phyloP scores from a whole-genome alignment of 2,888 invertebrate species.

The Athripsodes cinereus region DNA sequence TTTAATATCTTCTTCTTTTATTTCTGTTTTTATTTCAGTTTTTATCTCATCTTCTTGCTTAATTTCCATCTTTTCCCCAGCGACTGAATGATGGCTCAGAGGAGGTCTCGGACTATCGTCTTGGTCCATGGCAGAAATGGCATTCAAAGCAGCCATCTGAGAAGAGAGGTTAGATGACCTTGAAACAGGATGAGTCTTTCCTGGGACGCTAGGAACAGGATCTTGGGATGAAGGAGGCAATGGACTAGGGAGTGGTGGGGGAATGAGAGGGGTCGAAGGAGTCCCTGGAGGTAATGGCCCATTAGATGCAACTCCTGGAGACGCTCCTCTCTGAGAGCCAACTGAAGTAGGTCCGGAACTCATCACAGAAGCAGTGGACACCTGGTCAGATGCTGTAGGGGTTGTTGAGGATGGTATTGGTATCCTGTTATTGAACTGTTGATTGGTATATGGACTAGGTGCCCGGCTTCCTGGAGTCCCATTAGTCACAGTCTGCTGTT shows the following conservation, averaged over 20 bases:
- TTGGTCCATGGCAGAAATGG: slow-evolving; percentile 59
- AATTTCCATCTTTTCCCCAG: slow-evolving; percentile 58
- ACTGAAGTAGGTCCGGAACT: slow-evolving; percentile 39
- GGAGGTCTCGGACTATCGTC: slow-evolving; percentile 58
- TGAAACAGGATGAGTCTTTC: slow-evolving; percentile 41
- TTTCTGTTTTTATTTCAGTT: slow-evolving; percentile 54
- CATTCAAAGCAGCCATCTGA: slow-evolving; percentile 67
- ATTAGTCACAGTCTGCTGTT: slow-evolving; percentile 33
- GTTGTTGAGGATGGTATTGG: slow-evolving; percentile 47
- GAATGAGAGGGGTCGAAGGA: slow-evolving; percentile 55
- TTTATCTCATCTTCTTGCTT: slow-evolving; percentile 63
- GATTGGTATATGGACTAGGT: slow-evolving; percentile 53
- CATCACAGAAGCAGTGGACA: slow-evolving; percentile 32
- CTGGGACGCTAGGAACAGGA: slow-evolving; percentile 27
- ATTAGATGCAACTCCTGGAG: slow-evolving; percentile 36
- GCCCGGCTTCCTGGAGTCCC: slow-evolving; percentile 38
- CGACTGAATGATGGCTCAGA: slow-evolving; percentile 33
- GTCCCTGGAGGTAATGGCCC: slow-evolving; percentile 49
- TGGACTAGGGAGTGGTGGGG: slow-evolving; percentile 55
- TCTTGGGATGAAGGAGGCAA: slow-evolving; percentile 44
- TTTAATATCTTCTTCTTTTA: slow-evolving; percentile 36
- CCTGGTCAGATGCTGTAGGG: slow-evolving; percentile 33
- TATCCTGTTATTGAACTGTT: slow-evolving; percentile 35
- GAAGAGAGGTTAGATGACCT: slow-evolving; percentile 56
- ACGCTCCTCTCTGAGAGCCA: slow-evolving; percentile 45